Base-by-base conservation (phyloP, 2,797 vertebrate genomes). In the Emys orbicularis region DNA sequence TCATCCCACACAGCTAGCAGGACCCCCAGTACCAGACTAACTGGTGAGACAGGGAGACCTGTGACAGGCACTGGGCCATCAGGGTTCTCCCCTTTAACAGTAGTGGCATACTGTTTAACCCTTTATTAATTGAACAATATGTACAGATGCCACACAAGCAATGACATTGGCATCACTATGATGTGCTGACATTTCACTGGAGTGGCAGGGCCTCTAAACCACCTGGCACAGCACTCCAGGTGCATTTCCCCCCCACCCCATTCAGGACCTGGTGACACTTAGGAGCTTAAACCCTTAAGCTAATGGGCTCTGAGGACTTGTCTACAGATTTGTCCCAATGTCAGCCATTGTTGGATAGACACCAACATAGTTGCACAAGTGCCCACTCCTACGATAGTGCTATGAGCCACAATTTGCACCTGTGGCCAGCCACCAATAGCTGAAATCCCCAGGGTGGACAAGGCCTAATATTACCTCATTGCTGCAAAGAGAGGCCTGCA, bases 221-320 rank as follows among this genome's bases (percentile, higher is more conserved):
- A 65, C 87, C 87, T 87, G 8, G 13, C 85, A 41, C 90, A 87
- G 87, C 79, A 88, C 77, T 74, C 19, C 1, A 1, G 52, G 72
- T 85, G 79, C 88, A 94, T 83, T 87, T 81, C 80, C 82, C 90
- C 90, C 83, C 65, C 56, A 27, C 2, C 56, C 47, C 81, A 31
- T 23, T 23, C 31, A 74, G 41, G 31, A 23, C 44, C 19, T 77
- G 90, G 57, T 90, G 90, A 37, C 80, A 47, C 72, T 80, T 88
- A 96, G 90, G 34, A 68, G 8, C 87, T 83, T 89, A 90, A 96
- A 94, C 77, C 77, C 87, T 79, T 52, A 77, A 49, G 74, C 44
- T 49, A 47, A 4, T 49, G 74, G 16, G 74, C 25, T 76, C 72
- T 31, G 29, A 77, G 8, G 74, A 7, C 47, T 49, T 49, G 25